phyloP scores from a whole-genome alignment of 2,797 vertebrate species.

The Neoniphon sammara region DNA sequence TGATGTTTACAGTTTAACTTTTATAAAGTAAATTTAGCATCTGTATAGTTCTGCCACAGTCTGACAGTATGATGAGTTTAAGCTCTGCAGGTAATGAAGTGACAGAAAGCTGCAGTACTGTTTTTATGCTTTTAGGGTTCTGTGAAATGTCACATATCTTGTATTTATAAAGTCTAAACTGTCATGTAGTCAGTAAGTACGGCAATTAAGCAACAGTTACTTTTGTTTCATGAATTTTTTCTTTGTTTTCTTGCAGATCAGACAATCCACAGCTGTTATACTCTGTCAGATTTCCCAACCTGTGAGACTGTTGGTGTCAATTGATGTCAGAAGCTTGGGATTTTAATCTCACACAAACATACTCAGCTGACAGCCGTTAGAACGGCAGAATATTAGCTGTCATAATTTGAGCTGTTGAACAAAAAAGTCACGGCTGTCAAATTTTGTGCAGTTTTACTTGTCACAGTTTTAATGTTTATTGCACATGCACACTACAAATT shows the following conservation, averaged over 20 bases:
- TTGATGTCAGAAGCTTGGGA: conserved; percentile 36
- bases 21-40: not conserved
- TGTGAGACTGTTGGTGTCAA: conserved; percentile 20
- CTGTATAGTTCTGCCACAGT: not conserved
- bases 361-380: conserved; percentile 24
- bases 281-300: conserved; percentile 31
- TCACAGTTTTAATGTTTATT: conserved; percentile 3
- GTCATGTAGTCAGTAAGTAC: not conserved
- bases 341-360: conserved; percentile 26
- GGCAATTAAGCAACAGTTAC: not conserved
- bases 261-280: conserved; percentile 23
- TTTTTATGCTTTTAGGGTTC: not conserved
- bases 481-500: conserved; percentile 5
- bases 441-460: conserved; percentile 21
- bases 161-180: not conserved
- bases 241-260: conserved; percentile 60
- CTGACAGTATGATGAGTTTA: not conserved
- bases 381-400: conserved; percentile 21
- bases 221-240: not conserved
- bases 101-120: not conserved
- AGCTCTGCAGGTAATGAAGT: not conserved
- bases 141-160: not conserved
- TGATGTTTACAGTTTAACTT: not conserved
- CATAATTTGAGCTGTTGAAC: not conserved
- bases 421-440: conserved; percentile 29